Conservation (phyloP, 35 echinoderm and acorn worm species). For the Strongylocentrotus purpuratus region DNA sequence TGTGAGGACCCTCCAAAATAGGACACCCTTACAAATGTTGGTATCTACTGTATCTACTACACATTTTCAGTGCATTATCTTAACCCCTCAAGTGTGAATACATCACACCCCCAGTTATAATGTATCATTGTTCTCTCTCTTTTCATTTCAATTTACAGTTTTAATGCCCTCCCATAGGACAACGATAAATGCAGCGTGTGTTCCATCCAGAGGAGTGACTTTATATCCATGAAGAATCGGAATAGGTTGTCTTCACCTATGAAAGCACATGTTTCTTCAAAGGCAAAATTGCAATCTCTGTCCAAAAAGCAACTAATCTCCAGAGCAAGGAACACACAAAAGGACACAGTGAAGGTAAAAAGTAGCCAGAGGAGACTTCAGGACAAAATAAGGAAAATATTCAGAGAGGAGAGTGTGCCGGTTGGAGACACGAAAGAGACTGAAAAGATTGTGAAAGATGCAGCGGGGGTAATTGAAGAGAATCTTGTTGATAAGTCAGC, state of each 20-base stretch:
- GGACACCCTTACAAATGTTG: too few relatives aligned
- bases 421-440: not conserved
- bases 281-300: not conserved
- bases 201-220: not conserved
- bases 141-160: too few relatives aligned
- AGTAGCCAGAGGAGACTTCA: not conserved
- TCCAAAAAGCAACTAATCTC: not conserved
- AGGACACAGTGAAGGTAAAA: not conserved
- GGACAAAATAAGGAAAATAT: not conserved
- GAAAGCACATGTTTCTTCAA: not conserved
- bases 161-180: too few relatives aligned
- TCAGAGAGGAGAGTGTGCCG: not conserved
- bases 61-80: too few relatives aligned
- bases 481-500: conserved; percentile 15
- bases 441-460: not conserved
- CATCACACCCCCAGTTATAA: too few relatives aligned
- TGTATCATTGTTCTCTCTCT: too few relatives aligned
- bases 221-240: not conserved
- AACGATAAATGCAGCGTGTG: conserved; percentile 15
- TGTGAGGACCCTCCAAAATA: too few relatives aligned
- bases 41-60: too few relatives aligned
- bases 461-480: not conserved
- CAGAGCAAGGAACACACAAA: not conserved
- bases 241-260: not conserved
- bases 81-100: too few relatives aligned